phyloP scores from a whole-genome alignment of 2,888 invertebrate genomes.

The Parnassius orleans region DNA sequence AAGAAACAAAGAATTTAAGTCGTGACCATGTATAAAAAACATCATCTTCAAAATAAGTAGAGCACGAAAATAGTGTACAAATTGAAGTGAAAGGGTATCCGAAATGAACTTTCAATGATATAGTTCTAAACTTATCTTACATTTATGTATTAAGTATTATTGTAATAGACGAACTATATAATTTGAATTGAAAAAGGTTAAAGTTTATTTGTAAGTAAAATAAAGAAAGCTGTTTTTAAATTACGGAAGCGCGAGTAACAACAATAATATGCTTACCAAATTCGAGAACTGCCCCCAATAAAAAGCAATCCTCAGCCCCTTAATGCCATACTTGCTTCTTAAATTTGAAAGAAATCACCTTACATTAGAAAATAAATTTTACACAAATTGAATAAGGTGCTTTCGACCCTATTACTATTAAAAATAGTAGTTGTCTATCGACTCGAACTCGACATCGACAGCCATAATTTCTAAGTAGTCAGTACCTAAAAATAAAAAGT shows the following conservation, averaged over 20 bases:
- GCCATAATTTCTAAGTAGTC: constrained; percentile 43
- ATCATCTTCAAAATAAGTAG: constrained; percentile 62
- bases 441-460: constrained; percentile 57
- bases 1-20: no score
- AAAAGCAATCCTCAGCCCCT: constrained; percentile 55
- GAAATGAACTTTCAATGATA: constrained; percentile 36
- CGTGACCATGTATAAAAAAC: constrained; percentile 36
- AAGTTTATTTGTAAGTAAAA: not conserved
- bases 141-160: constrained; percentile 3
- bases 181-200: not conserved
- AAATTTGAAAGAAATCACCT: constrained; percentile 32
- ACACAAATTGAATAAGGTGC: constrained; percentile 13
- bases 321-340: constrained; percentile 60
- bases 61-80: constrained; percentile 76
- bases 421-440: constrained; percentile 53
- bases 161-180: not conserved
- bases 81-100: constrained; percentile 77
- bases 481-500: no score
- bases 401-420: constrained; percentile 2
- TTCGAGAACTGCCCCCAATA: constrained; percentile 51
- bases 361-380: constrained; percentile 43
- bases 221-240: constrained; percentile 33
- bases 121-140: not conserved
- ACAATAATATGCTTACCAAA: constrained; percentile 60
- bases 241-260: constrained; percentile 45